Conservation (phyloP, 1,140 invertebrate species). For the Drosophila sulfurigaster region DNA sequence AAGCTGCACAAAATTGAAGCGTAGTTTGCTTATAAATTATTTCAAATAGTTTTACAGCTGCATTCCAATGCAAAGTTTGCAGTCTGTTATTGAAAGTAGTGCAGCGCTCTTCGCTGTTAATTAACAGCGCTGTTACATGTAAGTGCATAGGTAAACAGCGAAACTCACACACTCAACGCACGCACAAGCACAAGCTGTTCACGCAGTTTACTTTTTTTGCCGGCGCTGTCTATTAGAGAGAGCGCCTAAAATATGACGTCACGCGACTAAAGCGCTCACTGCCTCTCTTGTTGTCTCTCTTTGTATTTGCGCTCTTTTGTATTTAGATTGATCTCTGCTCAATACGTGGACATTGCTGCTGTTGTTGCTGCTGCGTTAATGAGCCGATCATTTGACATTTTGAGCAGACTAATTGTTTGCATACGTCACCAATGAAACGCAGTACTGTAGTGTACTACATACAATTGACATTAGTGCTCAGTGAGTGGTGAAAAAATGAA, state of each 20-base stretch:
- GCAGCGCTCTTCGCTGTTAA: not conserved
- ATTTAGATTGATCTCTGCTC: slow-evolving; percentile 1
- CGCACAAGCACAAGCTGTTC: slow-evolving; percentile 1
- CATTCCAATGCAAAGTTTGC: not conserved
- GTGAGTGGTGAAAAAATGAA: not conserved
- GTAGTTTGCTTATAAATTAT: not conserved
- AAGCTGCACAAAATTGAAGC: not conserved
- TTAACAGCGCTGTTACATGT: not conserved
- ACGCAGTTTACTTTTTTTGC: not conserved
- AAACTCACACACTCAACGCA: not conserved
- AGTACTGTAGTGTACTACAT: not conserved
- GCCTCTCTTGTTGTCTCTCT: not conserved
- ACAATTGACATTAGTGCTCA: not conserved
- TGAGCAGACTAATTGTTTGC: not conserved
- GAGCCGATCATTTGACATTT: slow-evolving; percentile 18
- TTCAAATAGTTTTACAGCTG: not conserved
- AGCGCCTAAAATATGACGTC: slow-evolving; percentile 4
- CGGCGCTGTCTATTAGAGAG: not conserved
- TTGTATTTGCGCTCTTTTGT: not conserved
- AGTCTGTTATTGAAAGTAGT: not conserved
- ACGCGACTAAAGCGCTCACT: not conserved
- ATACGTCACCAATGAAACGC: slow-evolving; percentile 9
- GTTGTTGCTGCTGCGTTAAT: not conserved
- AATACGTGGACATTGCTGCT: not conserved
- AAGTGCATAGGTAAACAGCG: slow-evolving; percentile 1